Evolutionary conservation across 2,113 vertebrate species (phyloP).

Genomic region (Anoura caudifer): DNA sequence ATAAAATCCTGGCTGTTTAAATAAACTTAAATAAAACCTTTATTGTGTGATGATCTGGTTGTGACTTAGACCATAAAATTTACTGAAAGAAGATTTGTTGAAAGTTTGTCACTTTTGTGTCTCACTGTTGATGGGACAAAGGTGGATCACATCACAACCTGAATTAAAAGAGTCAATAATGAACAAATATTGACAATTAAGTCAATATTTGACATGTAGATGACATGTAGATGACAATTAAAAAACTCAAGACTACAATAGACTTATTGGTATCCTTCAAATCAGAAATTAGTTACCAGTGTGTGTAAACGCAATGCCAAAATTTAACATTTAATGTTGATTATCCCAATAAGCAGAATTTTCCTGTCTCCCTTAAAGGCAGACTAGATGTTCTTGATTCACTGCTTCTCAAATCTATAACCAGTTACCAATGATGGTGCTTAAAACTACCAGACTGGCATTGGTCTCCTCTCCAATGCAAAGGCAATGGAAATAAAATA

Average conservation of each 20-base stretch:
- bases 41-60: background rate
- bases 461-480: background rate
- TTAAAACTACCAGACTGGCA: background rate
- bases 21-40: background rate
- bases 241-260: background rate
- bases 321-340: background rate
- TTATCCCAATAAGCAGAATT: background rate
- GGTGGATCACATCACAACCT: background rate
- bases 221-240: background rate
- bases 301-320: background rate
- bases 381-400: background rate
- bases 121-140: background rate
- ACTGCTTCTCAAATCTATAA: background rate
- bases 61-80: background rate
- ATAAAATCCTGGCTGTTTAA: background rate
- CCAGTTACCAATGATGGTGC: accelerated
- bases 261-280: background rate
- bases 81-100: background rate
- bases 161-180: background rate
- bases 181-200: background rate
- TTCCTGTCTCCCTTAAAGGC: background rate
- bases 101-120: background rate
- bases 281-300: background rate
- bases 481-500: background rate
- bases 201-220: background rate